Evolutionary conservation across 2,113 vertebrate genomes (phyloP).

Genomic region (Hepsetus odoe): DNA sequence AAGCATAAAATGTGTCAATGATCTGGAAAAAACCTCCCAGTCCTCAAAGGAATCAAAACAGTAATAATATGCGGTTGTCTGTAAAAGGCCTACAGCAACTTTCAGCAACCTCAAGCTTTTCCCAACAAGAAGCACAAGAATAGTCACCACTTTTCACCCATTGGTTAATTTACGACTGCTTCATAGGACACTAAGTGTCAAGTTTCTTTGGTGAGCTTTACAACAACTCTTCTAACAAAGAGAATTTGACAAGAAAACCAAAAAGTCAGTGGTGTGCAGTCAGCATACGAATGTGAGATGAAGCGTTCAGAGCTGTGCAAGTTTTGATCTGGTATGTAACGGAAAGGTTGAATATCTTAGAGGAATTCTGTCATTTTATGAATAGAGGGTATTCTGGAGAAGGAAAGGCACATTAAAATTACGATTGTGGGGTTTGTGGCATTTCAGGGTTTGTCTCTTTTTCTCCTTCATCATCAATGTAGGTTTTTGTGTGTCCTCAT

Average conservation of each 20-base stretch:
- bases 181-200: constrained; percentile 33
- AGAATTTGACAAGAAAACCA: constrained; percentile 40
- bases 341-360: constrained; percentile 62
- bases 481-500: constrained; percentile 52
- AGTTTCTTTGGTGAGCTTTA: constrained; percentile 29
- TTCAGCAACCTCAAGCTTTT: constrained; percentile 1
- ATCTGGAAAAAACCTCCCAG: constrained; percentile 8
- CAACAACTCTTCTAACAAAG: constrained; percentile 35
- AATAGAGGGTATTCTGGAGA: constrained; percentile 43
- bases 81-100: constrained; percentile 7
- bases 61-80: constrained; percentile 32
- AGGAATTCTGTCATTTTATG: constrained; percentile 52
- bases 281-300: constrained; percentile 43
- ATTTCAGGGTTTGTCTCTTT: constrained; percentile 29
- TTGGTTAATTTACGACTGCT: constrained; percentile 35
- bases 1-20: constrained; percentile 1
- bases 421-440: constrained; percentile 33
- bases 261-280: constrained; percentile 28
- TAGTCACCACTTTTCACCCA: neutral
- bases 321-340: constrained; percentile 56
- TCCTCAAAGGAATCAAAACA: constrained; percentile 41
- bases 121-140: constrained; percentile 5
- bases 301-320: constrained; percentile 54
- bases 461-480: constrained; percentile 49
- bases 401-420: constrained; percentile 31